phyloP scores from a whole-genome alignment of 2,888 invertebrate species.

The Agrochola macilenta region DNA sequence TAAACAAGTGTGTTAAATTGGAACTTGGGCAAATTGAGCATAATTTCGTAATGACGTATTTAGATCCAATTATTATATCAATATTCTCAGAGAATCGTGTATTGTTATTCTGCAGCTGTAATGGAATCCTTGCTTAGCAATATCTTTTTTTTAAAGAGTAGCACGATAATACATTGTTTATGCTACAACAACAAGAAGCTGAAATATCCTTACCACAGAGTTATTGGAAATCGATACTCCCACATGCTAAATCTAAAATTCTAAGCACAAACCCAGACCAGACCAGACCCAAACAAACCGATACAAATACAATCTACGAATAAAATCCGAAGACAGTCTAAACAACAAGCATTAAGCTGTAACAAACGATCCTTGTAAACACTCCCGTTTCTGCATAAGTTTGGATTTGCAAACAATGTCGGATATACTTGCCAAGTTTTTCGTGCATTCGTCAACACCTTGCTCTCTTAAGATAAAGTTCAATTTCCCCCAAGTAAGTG shows the following conservation, averaged over 20 bases:
- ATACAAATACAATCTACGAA: slow-evolving; percentile 64
- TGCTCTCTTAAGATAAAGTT: slow-evolving; percentile 49
- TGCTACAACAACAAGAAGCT: not conserved
- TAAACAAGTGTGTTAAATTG: not conserved
- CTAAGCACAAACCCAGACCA: slow-evolving; percentile 24
- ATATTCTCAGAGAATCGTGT: not conserved
- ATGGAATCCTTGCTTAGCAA: not conserved
- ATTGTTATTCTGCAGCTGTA: not conserved
- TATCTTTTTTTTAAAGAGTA: not conserved
- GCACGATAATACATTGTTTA: not conserved
- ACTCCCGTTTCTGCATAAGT: slow-evolving; percentile 84
- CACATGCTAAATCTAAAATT: slow-evolving; percentile 40
- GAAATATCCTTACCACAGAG: not conserved
- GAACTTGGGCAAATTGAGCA: not conserved
- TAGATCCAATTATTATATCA: not conserved
- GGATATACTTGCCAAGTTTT: slow-evolving; percentile 75
- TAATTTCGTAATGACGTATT: not conserved
- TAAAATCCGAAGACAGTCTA: slow-evolving; percentile 79
- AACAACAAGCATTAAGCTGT: slow-evolving; percentile 84
- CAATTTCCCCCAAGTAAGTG: slow-evolving; percentile 32
- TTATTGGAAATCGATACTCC: slow-evolving; percentile 39
- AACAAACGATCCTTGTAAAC: slow-evolving; percentile 86
- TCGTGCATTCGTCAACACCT: slow-evolving; percentile 45
- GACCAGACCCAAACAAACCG: slow-evolving; percentile 51
- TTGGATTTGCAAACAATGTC: slow-evolving; percentile 85